Evolutionary conservation across 2,888 invertebrate genomes (phyloP), one percentile per base, ranked within the genome.

Genomic region (Entomobrya proxima): DNA sequence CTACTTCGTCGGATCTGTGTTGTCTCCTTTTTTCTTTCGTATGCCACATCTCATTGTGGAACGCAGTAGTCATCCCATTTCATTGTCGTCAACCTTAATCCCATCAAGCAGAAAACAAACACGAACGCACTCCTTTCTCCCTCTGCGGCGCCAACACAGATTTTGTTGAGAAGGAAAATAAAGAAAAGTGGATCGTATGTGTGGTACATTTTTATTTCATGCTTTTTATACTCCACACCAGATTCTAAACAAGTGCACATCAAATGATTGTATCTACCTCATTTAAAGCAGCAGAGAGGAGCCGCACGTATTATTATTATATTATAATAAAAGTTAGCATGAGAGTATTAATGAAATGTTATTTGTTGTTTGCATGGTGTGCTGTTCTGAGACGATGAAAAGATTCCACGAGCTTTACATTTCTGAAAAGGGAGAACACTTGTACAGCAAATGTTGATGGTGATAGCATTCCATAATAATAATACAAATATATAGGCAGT

Each of bases 81-180:
- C 80, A 24, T 80, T 69, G 47, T 69, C 69, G 40, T 69, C 69
- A 80, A 55, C 80, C 80, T 74, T 81, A 81, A 81, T 81, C 81
- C 81, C 74, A 72, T 58, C 72, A 74, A 81, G 37, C 21, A 52
- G 81, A 81, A 81, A 81, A 81, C 81, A 81, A 81, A 81, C 81
- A 81, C 81, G 81, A 72, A 81, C 81, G 69, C 81, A 55, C 69
- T 37, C 52, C 35, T 77, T 75, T 64, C 24, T 61, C 79, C 50
- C 67, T 27, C 18, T 44, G 50, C 74, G 81, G 81, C 81, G 81
- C 81, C 81, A 81, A 74, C 72, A 44, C 58, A 81, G 72, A 74
- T 81, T 81, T 79, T 15, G 67, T 30, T 64, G 78, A 78, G 61
- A 61, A 61, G n/a, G 11, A 2, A 21, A 64, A 18, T 37, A 64